These are phyloP conservation scores for Noturus placidus DNA, from an alignment of 2,113 vertebrate species.

Conservation along the genomic window DNA sequence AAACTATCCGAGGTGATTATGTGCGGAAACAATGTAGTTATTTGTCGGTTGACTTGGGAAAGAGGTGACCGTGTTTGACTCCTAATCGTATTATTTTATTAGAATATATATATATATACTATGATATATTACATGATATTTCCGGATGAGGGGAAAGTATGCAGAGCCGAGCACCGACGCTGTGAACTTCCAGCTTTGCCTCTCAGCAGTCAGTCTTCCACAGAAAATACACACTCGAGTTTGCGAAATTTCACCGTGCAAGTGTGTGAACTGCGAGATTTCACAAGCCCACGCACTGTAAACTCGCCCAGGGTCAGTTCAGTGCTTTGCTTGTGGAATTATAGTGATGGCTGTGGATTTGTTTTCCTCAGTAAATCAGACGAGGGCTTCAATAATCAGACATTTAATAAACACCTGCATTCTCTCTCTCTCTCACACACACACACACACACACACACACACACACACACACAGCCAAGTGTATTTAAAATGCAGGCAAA, in stretches of 20 bases:
- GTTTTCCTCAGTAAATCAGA: constrained; percentile 16
- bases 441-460: neutral
- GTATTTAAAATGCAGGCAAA: constrained; percentile 47
- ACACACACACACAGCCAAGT: constrained; percentile 13
- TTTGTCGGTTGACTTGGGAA: neutral
- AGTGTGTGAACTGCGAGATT: neutral
- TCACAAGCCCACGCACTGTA: neutral
- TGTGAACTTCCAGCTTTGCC: neutral
- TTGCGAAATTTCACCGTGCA: neutral
- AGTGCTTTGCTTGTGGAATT: neutral
- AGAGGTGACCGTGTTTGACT: neutral
- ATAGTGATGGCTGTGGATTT: neutral
- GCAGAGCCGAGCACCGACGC: neutral
- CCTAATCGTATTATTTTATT: neutral
- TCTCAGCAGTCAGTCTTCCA: neutral
- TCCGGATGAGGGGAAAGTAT: neutral
- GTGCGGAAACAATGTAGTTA: neutral
- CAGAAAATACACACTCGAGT: neutral
- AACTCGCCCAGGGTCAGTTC: neutral
- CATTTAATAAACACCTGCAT: constrained; percentile 56
- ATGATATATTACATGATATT: neutral
- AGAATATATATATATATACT: no score
- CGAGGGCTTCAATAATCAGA: constrained; percentile 38
- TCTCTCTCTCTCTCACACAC: neutral
- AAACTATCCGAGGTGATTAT: constrained; percentile 52